Evolutionary conservation across 2,113 vertebrate species (phyloP).

Genomic region (Ciconia stormi): DNA sequence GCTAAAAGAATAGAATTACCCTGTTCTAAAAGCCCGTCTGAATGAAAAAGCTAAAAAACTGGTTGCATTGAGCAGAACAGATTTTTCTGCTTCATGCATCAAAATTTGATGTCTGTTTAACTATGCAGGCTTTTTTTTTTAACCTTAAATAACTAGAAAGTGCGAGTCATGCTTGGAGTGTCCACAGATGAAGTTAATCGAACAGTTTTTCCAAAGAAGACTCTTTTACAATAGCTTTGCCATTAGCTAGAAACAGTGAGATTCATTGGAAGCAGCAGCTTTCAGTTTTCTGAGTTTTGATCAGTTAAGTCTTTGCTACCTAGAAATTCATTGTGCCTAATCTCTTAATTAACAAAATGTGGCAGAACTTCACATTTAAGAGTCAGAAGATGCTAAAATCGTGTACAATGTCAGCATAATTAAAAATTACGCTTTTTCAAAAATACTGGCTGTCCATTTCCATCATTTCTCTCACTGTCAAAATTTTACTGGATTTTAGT

Average conservation of each 20-base stretch:
- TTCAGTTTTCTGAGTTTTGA: neutral
- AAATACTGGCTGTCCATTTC: neutral
- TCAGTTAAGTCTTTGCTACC: conserved; percentile 17
- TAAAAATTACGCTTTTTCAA: neutral
- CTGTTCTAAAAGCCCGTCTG: neutral
- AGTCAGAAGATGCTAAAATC: neutral
- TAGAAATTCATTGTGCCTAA: conserved; percentile 29
- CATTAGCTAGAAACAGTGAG: neutral
- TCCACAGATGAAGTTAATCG: neutral
- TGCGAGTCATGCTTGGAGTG: neutral
- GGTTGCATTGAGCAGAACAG: neutral
- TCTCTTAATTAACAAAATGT: neutral
- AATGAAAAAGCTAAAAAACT: neutral
- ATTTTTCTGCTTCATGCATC: neutral
- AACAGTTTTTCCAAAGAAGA: neutral
- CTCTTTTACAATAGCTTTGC: neutral
- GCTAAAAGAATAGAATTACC: neutral
- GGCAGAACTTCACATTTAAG: neutral
- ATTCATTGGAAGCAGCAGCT: neutral
- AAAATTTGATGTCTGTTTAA: neutral
- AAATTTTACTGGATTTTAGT: neutral
- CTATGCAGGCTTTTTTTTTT: neutral
- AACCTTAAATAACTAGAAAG: neutral
- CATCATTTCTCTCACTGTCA: neutral
- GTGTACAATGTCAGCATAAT: neutral